Percentiles rank a stretch among this genome's conserved stretches.
Evolutionary conservation across 2,113 vertebrate genomes (phyloP).

Genomic region (Australoheros scitulus): DNA sequence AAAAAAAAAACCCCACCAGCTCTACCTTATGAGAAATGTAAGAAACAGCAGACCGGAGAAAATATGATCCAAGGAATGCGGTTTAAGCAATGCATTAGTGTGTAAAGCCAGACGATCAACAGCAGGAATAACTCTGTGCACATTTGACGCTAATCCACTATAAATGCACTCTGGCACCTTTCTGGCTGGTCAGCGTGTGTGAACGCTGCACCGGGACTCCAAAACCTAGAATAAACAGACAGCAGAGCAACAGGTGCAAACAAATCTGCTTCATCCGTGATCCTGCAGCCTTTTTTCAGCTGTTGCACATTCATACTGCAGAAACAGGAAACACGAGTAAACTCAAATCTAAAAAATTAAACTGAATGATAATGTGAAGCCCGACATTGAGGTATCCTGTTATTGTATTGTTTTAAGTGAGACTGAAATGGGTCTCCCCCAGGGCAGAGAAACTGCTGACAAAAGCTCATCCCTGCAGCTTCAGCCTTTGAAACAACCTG

Average conservation of each 20-base stretch:
- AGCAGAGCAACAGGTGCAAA: neutral
- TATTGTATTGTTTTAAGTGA: neutral
- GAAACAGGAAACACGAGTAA: neutral
- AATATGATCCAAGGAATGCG: neutral
- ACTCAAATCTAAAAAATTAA: neutral
- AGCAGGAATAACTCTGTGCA: neutral
- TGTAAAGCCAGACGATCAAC: neutral
- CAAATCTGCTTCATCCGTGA: neutral
- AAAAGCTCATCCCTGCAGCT: conserved; percentile 57
- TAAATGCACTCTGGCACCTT: neutral
- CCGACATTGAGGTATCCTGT: neutral
- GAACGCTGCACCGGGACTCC: neutral
- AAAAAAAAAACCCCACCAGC: neutral
- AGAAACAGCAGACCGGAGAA: neutral
- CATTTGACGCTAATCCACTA: neutral
- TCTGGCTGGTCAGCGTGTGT: neutral
- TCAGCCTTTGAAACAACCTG: conserved; percentile 65
- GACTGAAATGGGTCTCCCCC: conserved; percentile 25
- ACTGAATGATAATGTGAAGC: neutral
- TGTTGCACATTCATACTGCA: neutral
- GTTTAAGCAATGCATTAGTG: neutral
- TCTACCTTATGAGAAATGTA: neutral
- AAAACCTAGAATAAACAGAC: neutral
- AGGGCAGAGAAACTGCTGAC: conserved; percentile 59
- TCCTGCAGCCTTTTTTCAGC: neutral